Evolutionary conservation across 1,140 invertebrate genomes (phyloP).

Genomic region (Pseudomyrmex sp.): DNA sequence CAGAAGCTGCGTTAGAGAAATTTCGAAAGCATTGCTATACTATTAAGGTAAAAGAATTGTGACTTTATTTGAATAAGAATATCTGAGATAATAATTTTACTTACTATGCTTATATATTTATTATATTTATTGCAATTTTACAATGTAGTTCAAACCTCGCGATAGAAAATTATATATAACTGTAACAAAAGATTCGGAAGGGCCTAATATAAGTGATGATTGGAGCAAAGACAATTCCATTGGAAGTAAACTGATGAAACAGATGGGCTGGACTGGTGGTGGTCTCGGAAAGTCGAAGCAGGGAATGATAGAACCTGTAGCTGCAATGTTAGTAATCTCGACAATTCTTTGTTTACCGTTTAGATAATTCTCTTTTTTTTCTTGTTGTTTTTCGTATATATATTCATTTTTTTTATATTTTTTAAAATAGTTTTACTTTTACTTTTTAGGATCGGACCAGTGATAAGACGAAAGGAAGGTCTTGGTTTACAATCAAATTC

Average conservation of each 20-base stretch:
- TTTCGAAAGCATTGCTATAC: slow-evolving; percentile 85
- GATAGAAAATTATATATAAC: slow-evolving; percentile 35
- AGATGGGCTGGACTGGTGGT: slow-evolving; percentile 94
- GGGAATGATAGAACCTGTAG: slow-evolving; percentile 89
- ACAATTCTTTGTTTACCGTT: slow-evolving; percentile 24
- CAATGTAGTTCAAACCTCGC: slow-evolving; percentile 59
- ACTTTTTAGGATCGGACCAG: slow-evolving; percentile 82
- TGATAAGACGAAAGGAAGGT: slow-evolving; percentile 75
- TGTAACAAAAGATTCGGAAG: slow-evolving; percentile 43
- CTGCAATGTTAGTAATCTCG: slow-evolving; percentile 79
- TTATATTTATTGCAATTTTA: neutral
- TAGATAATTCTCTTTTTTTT: slow-evolving; percentile 2
- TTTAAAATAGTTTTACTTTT: neutral
- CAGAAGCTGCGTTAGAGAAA: slow-evolving; percentile 78
- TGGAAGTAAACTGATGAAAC: slow-evolving; percentile 90
- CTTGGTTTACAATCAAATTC: slow-evolving; percentile 78
- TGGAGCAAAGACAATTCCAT: slow-evolving; percentile 73
- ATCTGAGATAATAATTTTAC: neutral
- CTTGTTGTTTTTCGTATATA: slow-evolving; percentile 70
- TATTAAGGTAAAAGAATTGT: slow-evolving; percentile 83
- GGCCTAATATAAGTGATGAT: slow-evolving; percentile 81
- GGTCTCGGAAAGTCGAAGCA: slow-evolving; percentile 89
- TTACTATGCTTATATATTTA: neutral
- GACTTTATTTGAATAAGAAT: slow-evolving; percentile 15
- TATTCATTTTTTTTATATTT: neutral